Conservation (phyloP, 2,113 vertebrate genomes). For the Psittacus erithacus region DNA sequence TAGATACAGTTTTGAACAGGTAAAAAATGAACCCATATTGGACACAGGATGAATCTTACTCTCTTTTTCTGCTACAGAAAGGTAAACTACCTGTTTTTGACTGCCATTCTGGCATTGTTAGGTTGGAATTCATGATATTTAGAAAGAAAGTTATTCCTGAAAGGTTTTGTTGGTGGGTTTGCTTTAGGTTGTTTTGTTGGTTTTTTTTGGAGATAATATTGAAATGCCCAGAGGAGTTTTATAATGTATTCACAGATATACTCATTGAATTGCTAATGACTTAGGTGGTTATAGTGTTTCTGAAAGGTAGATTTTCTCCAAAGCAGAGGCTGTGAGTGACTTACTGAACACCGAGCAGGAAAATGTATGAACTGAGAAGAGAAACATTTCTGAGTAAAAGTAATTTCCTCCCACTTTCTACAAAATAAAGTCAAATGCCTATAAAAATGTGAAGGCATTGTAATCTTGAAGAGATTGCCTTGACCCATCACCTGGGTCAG, state of each 20-base stretch:
- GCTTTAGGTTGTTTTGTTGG: too few species aligned
- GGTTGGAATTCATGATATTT: background rate
- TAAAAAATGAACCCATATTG: background rate
- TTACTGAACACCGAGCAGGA: background rate
- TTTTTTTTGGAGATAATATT: background rate
- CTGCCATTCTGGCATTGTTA: background rate
- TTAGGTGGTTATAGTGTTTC: background rate
- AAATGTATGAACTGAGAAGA: background rate
- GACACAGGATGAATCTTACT: background rate
- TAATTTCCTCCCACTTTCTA: background rate
- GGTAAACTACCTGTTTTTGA: background rate
- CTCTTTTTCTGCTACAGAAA: background rate
- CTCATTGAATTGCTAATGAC: background rate
- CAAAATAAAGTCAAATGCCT: background rate
- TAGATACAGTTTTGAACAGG: background rate
- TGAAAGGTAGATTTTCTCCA: background rate
- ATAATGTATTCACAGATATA: background rate
- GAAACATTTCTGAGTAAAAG: background rate
- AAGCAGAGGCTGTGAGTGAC: background rate
- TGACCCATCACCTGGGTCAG: too few species aligned
- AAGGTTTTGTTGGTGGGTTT: accelerated
- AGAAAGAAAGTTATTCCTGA: background rate
- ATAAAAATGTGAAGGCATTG: background rate
- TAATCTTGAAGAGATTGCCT: background rate
- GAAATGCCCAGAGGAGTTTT: background rate